Evolutionary conservation across 2,113 vertebrate genomes (phyloP).

Genomic region (Aramus guarauna): DNA sequence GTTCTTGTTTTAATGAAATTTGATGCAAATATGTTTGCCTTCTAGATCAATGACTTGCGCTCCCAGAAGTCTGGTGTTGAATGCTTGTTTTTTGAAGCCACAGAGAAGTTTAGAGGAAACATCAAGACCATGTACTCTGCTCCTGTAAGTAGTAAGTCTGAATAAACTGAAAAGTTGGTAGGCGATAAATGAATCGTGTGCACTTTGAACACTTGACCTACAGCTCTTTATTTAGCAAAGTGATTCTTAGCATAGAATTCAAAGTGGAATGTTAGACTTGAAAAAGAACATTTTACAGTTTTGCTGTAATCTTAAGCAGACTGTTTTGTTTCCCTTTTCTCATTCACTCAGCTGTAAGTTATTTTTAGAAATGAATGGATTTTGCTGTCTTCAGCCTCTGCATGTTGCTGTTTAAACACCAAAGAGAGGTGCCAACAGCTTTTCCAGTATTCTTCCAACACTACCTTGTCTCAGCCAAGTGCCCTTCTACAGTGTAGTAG

Average conservation of each 20-base stretch:
- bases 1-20: neutral
- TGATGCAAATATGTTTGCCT: neutral
- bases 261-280: neutral
- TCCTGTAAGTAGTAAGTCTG: constrained; percentile 78
- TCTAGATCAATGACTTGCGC: constrained; percentile 91
- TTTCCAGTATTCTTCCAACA: neutral
- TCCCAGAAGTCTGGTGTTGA: constrained; percentile 88
- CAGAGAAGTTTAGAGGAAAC: constrained; percentile 88
- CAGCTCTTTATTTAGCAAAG: neutral
- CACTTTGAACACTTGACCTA: neutral
- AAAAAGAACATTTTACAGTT: neutral
- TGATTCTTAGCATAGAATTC: neutral
- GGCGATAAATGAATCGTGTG: neutral
- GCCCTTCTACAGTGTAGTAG: neutral
- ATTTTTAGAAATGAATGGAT: constrained; percentile 2
- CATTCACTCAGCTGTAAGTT: neutral
- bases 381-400: constrained; percentile 1
- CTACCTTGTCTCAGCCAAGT: neutral
- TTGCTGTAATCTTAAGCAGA: neutral
- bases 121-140: constrained; percentile 96
- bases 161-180: neutral
- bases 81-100: constrained; percentile 89
- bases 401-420: neutral
- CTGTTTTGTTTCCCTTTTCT: neutral
- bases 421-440: neutral